Base-by-base conservation (phyloP, 2,797 vertebrate genomes). In the Linurgus olivaceus region DNA sequence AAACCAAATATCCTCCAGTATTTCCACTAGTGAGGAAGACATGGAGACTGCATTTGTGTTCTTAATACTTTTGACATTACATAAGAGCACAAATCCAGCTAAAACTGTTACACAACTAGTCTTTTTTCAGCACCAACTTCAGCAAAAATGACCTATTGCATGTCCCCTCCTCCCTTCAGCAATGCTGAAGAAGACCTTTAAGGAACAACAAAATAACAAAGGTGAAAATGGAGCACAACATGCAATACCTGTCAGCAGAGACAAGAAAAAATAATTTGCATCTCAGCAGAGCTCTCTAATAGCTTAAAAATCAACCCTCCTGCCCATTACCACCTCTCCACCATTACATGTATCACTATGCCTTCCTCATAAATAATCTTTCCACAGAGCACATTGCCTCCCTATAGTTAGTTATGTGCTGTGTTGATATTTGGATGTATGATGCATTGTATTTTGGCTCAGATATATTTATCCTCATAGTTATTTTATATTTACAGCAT, bases 41-140 rank as follows among this genome's bases (percentile, higher is more conserved):
- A 62, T 2, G 31, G 73, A 76, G 45, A 33, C 55, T 67, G 42
- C 23, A 47, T 68, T 77, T 74, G 45, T 33, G 42, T n/a, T 90
- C 65, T 68, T 77, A 92, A 83, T 86, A 57, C 75, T 91, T 76
- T 47, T 61, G 45, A 37, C 42, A 67, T 96, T 93, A 91, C 3
- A 1, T 89, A 94, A 94, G 45, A 74, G 29, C 0, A 0, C 45
- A 90, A 96, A 89, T 77, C 88, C 84, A 89, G 57, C 71, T 96
- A 85, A 96, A 78, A n/a, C 65, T 72, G 57, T 90, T 91, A 96
- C 6, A 52, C 86, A 97, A 94, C 68, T 40, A 45, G 42, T 74
- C 61, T 80, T 85, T 87, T 92, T 93, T 83, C 80, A 87, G 90
- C 57, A 92, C 13, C 17, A 91, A 80, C 81, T 87, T 73, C 24